Percentiles rank a stretch among this genome's conserved stretches.
Evolutionary conservation across 2,888 invertebrate species (phyloP).

Genomic region (Heteromyza rotundicornis): DNA sequence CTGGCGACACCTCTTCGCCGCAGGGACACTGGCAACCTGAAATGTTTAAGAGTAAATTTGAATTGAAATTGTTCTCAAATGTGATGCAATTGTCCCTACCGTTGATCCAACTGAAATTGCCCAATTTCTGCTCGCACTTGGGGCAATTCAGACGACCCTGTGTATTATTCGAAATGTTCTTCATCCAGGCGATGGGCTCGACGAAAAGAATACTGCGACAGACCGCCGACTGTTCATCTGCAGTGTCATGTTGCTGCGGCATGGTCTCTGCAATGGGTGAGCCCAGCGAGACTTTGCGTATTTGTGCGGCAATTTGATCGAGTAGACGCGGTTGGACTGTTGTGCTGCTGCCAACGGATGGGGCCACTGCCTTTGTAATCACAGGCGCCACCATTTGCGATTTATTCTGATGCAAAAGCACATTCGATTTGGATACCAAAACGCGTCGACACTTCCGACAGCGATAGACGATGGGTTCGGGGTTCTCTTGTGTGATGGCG

Average conservation of each 20-base stretch:
- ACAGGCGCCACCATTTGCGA: background rate
- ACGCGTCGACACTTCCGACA: slow-evolving; percentile 83
- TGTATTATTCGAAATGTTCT: slow-evolving; percentile 70
- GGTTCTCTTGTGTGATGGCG: slow-evolving; percentile 73
- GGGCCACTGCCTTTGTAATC: slow-evolving; percentile 13
- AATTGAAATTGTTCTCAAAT: no score
- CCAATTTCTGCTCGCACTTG: slow-evolving; percentile 83
- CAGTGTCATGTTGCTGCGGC: slow-evolving; percentile 23
- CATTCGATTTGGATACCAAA: slow-evolving; percentile 80
- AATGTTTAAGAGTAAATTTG: no score
- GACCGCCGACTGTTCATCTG: slow-evolving; percentile 46
- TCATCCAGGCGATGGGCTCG: slow-evolving; percentile 92
- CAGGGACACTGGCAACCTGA: slow-evolving; percentile 88
- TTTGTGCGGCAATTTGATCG: slow-evolving; percentile 53
- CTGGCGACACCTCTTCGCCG: slow-evolving; percentile 86
- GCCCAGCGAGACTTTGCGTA: slow-evolving; percentile 48
- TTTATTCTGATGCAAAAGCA: slow-evolving; percentile 70
- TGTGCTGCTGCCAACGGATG: slow-evolving; percentile 22
- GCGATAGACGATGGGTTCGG: slow-evolving; percentile 83
- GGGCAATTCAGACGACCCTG: slow-evolving; percentile 88
- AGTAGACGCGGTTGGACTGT: slow-evolving; percentile 48
- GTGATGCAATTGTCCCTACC: slow-evolving; percentile 64
- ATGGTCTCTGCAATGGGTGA: slow-evolving; percentile 37
- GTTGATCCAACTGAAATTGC: slow-evolving; percentile 90
- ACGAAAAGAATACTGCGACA: slow-evolving; percentile 83